Conservation (phyloP, 2,797 vertebrate species). For the Coregonus suidteri region DNA sequence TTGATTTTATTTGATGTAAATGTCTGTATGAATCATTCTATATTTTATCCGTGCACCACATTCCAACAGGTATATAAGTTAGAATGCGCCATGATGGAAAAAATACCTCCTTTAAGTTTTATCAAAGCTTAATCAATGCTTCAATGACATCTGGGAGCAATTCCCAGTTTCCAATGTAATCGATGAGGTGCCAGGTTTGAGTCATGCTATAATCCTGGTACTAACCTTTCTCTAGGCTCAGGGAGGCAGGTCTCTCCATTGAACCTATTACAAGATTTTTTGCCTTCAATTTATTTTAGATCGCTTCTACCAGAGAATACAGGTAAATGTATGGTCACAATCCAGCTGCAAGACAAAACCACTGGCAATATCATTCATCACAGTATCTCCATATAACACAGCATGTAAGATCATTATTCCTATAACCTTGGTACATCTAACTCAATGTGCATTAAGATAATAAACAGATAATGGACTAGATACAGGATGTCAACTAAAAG, state of each 20-base stretch:
- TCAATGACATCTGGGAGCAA: not conserved
- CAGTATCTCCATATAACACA: no score
- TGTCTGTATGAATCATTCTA: not conserved
- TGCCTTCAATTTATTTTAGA: no score
- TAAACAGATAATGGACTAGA: no score
- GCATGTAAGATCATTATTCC: no score
- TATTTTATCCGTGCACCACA: constrained; percentile 11
- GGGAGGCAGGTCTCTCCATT: not conserved
- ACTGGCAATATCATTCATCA: no score
- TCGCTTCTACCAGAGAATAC: no score
- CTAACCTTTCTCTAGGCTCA: not conserved
- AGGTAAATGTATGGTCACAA: no score
- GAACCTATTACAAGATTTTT: not conserved
- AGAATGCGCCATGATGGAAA: constrained; percentile 14
- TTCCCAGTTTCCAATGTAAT: constrained; percentile 9
- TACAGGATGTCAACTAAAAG: no score
- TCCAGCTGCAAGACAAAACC: no score
- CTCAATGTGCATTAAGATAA: no score
- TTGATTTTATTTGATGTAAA: not conserved
- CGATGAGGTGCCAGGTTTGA: constrained; percentile 35
- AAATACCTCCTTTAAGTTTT: not conserved
- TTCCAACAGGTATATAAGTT: constrained; percentile 12
- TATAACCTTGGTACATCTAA: no score
- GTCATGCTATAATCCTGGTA: constrained; percentile 22
- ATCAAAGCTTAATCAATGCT: not conserved